Evolutionary conservation across 1,140 invertebrate genomes (phyloP).

Genomic region (Megalopta genalis): DNA sequence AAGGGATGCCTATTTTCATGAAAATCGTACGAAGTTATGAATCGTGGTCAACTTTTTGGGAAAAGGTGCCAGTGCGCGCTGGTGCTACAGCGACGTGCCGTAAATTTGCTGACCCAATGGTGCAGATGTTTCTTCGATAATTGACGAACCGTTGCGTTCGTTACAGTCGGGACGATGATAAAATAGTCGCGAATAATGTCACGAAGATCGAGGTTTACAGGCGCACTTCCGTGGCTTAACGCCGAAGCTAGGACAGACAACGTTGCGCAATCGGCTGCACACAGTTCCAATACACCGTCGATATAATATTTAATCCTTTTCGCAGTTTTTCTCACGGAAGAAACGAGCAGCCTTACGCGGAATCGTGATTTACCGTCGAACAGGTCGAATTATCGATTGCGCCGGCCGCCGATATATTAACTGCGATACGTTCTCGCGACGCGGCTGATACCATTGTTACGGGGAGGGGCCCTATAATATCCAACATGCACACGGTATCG

Average conservation of each 20-base stretch:
- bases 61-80: too few relatives aligned
- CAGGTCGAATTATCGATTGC: constrained; percentile 39
- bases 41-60: too few relatives aligned
- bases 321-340: constrained; percentile 21
- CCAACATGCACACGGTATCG: constrained; percentile 16
- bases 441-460: constrained; percentile 33
- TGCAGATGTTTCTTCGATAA: too few relatives aligned
- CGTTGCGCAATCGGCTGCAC: neutral
- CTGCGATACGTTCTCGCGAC: constrained; percentile 25
- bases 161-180: neutral
- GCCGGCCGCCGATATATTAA: constrained; percentile 21
- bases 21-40: too few relatives aligned
- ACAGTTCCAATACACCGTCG: neutral
- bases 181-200: neutral
- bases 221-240: neutral
- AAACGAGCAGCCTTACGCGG: constrained; percentile 5
- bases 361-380: constrained; percentile 28
- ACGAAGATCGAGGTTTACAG: neutral
- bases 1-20: too few relatives aligned
- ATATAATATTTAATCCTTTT: constrained; percentile 22
- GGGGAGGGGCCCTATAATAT: constrained; percentile 20
- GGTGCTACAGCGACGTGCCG: too few relatives aligned
- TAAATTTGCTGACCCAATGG: too few relatives aligned
- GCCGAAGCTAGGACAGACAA: neutral
- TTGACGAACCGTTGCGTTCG: neutral